phyloP scores from a whole-genome alignment of 1,140 invertebrate species.

The Leptopilina boulardi region DNA sequence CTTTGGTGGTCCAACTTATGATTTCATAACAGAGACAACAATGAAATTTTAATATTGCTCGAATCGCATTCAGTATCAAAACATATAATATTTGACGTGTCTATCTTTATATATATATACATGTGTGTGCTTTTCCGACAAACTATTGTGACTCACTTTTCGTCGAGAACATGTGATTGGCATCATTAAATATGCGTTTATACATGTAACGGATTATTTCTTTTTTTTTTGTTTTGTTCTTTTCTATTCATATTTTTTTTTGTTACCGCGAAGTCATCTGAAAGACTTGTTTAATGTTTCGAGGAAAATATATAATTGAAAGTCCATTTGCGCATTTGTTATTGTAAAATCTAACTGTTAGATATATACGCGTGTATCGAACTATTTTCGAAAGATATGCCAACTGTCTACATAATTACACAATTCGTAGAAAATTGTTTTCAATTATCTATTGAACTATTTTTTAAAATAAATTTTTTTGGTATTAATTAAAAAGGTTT shows the following conservation, averaged over 20 bases:
- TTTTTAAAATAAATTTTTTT: too few species aligned
- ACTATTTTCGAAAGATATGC: background rate
- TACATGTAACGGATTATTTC: background rate
- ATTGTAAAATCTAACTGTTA: background rate
- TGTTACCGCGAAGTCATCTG: background rate
- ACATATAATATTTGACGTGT: background rate
- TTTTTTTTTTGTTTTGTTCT: background rate
- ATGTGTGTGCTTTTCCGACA: background rate
- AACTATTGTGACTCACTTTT: slow-evolving; percentile 9
- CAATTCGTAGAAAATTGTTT: background rate
- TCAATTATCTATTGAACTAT: background rate
- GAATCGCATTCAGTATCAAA: background rate
- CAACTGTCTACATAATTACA: background rate
- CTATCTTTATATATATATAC: background rate
- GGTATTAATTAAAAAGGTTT: too few species aligned
- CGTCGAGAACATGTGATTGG: slow-evolving; percentile 7
- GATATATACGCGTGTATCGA: background rate
- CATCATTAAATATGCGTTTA: slow-evolving; percentile 13
- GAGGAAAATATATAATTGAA: background rate
- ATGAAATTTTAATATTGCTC: background rate
- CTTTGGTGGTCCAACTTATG: background rate
- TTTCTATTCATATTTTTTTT: background rate
- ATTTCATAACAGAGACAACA: background rate
- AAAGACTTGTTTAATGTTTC: slow-evolving; percentile 1
- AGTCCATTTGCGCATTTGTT: background rate